Evolutionary conservation across 2,888 invertebrate species (phyloP).

Genomic region (Antheraea assamensis): DNA sequence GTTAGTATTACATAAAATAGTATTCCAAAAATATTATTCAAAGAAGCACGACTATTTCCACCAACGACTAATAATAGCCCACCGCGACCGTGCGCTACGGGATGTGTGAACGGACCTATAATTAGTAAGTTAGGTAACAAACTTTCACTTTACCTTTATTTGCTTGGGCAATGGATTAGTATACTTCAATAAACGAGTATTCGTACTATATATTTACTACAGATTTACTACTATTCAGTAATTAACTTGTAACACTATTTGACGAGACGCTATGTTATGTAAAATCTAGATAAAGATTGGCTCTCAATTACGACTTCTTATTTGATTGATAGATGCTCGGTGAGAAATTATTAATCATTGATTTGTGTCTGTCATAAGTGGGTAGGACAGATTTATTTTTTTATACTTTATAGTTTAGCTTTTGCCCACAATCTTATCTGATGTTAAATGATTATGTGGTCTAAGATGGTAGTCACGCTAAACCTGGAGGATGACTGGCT

Average conservation of each 20-base stretch:
- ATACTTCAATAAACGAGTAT: neutral
- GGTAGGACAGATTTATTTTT: too few relatives aligned
- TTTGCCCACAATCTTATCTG: too few relatives aligned
- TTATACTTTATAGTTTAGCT: too few relatives aligned
- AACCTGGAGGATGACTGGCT: too few relatives aligned
- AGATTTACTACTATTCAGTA: neutral
- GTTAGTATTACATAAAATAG: neutral
- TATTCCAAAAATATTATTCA: neutral
- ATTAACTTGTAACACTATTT: too few relatives aligned
- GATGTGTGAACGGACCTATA: conserved; percentile 44
- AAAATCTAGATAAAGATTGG: neutral
- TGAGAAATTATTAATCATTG: neutral
- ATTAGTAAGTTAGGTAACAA: conserved; percentile 37
- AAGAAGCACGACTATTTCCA: neutral
- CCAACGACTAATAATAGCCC: conserved; percentile 45
- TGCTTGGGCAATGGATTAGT: neutral
- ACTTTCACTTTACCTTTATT: conserved; percentile 40
- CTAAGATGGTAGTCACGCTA: too few relatives aligned
- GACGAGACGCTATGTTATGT: neutral
- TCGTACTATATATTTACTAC: neutral
- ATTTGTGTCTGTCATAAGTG: neutral
- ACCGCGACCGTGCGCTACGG: conserved; percentile 37
- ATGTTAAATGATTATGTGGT: too few relatives aligned
- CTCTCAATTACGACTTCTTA: neutral
- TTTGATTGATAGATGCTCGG: neutral